Conservation (phyloP, 1,140 invertebrate genomes). For the Lordiphosa clarofinis region DNA sequence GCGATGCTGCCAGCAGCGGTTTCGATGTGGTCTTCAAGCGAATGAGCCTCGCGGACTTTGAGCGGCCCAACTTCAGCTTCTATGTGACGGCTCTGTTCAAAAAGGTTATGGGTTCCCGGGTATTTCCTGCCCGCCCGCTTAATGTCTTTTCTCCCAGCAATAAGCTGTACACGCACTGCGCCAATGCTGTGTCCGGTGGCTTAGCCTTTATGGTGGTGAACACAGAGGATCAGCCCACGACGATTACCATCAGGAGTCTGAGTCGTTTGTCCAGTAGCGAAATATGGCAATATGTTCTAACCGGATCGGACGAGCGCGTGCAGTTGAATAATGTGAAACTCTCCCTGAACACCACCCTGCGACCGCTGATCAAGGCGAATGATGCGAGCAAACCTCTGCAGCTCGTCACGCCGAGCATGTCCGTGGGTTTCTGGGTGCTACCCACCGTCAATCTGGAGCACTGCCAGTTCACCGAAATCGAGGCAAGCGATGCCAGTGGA, state of each 20-base stretch:
- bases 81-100: constrained; percentile 71
- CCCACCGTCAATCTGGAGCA: constrained; percentile 67
- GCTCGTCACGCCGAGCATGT: constrained; percentile 62
- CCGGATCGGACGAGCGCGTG: constrained; percentile 38
- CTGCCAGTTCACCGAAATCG: constrained; percentile 69
- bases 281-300: constrained; percentile 68
- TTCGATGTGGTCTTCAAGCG: constrained; percentile 72
- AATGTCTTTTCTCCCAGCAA: constrained; percentile 55
- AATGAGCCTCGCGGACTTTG: constrained; percentile 52
- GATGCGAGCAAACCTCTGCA: constrained; percentile 45
- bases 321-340: constrained; percentile 59
- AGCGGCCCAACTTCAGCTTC: constrained; percentile 57
- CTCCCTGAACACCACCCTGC: constrained; percentile 51
- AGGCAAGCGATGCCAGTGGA: constrained; percentile 31
- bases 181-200: constrained; percentile 66
- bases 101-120: constrained; percentile 73
- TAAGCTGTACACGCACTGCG: constrained; percentile 73
- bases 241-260: constrained; percentile 56
- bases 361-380: constrained; percentile 52
- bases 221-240: constrained; percentile 51
- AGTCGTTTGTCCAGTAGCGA: constrained; percentile 55
- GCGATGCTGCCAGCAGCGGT: constrained; percentile 71
- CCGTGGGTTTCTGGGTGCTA: constrained; percentile 74
- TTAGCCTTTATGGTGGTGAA: constrained; percentile 76
- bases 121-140: constrained; percentile 64